Evolutionary conservation across 2,113 vertebrate species (phyloP), one percentile per base, ranked within the genome.

Genomic region (Micronycteris hirsuta): DNA sequence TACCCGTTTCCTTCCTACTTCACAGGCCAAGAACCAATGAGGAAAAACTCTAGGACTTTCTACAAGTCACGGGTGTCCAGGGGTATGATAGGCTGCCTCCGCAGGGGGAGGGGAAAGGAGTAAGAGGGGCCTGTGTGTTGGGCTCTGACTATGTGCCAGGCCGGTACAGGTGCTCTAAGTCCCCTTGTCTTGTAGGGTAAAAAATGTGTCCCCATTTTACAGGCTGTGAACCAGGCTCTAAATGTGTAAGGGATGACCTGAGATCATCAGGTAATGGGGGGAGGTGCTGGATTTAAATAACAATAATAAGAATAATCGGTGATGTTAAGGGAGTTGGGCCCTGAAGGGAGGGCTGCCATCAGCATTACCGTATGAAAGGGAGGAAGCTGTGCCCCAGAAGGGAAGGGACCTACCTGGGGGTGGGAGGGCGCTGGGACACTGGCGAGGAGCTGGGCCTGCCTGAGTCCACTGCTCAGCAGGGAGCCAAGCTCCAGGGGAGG

Each of bases 301-400:
- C 2, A 45, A 7, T 49, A 26, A 9, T 13, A 28, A 16, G 14
- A 43, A 61, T 36, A 26, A 36, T n/a, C 47, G 15, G 19, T 45
- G 14, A 63, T 0, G 0, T 77, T n/a, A 3, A 6, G 31, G 41
- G 31, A 52, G 38, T 26, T 16, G 17, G 92, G 38, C 26, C 47
- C 0, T 19, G 38, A 41, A 15, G 4, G 5, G 49, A 7, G 19
- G 24, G 24, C 31, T 61, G 14, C 17, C 4, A 2, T 65, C n/a
- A 0, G 14, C 0, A 0, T 49, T 36, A 22, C 11, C 68, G 6
- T 47, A 7, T 71, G 41, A 54, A 80, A 83, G 56, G 6, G 15
- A 31, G 49, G 70, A 52, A 33, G 26, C 26, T 20, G 54, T 10
- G 22, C n/a, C 33, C 22, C 3, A 11, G 14, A 33, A 41, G 17